Evolutionary conservation across 1,140 invertebrate genomes (phyloP), one percentile per base, ranked within the genome.

Genomic region (Saccostrea echinata): DNA sequence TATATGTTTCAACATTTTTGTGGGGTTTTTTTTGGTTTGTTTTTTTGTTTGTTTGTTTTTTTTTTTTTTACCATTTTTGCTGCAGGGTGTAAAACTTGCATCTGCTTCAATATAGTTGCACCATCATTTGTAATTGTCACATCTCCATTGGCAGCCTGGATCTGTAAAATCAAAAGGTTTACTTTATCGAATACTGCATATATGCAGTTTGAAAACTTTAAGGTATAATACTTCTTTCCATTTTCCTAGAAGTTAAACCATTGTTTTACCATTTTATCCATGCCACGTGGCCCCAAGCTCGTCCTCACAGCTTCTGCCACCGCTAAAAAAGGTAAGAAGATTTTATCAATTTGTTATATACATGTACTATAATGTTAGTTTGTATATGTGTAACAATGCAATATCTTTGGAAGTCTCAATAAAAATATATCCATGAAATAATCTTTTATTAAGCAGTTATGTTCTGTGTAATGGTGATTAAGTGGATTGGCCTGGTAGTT

Each of bases 61-160:
- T 1, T 12, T 80, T 33, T 80, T 13, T 43, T 94, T 96, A 98
- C 98, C 99, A 99, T 99, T 97, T 99, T 99, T 64, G 99, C 99
- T 91, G 99, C 98, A 87, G 99, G 99, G 95, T 99, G 99, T 91
- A 99, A 96, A 13, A 99, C 98, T 95, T 98, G 98, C 97, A 99
- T 99, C 96, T 99, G 97, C 95, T 99, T 99, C 61, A 99, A 95
- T 95, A 99, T 99, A 43, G 99, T 99, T 43, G 99, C 99, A 89
- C 99, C 99, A 96, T 99, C 99, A 96, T 99, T 99, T 80, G 99
- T 99, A 87, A 99, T 99, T 13, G 98, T 99, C 0, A 99, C 99
- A 96, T 99, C 98, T 13, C 99, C 99, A 96, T 99, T 99, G 21
- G 96, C 96, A 81, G 98, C 96, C 96, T 99, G 99, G 91, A 99